These are phyloP conservation scores for Pterostichus niger DNA, from an alignment of 2,888 invertebrate genomes.

Conservation along the genomic window DNA sequence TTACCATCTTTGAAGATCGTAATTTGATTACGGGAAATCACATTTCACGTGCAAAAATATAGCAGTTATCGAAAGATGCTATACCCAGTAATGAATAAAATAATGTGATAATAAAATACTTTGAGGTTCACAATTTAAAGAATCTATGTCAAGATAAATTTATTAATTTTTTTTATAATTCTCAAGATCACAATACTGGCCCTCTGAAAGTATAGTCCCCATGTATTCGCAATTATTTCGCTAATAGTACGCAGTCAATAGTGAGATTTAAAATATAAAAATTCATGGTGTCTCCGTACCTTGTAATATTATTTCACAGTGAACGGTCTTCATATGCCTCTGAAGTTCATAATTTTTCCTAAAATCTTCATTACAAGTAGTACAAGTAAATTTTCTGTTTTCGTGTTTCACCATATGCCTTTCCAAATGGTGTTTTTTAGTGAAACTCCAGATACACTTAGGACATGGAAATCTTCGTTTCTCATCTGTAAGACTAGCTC, in stretches of 20 bases:
- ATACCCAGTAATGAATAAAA: too few species aligned
- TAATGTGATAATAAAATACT: too few species aligned
- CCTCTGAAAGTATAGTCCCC: neutral
- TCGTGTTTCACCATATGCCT: conserved; percentile 60
- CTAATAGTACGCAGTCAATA: conserved; percentile 9
- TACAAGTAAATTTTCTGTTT: conserved; percentile 41
- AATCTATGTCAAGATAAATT: neutral
- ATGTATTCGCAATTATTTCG: neutral
- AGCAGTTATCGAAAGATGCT: too few species aligned
- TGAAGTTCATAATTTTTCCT: conserved; percentile 56
- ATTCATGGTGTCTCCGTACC: conserved; percentile 9
- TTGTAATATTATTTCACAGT: neutral
- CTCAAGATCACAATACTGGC: neutral
- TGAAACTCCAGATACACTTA: conserved; percentile 57
- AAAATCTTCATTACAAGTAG: conserved; percentile 44
- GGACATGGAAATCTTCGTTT: conserved; percentile 53
- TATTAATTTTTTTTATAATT: neutral
- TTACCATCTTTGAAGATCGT: too few species aligned
- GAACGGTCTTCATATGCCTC: conserved; percentile 42
- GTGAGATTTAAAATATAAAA: conserved; percentile 6
- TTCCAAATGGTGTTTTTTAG: conserved; percentile 61
- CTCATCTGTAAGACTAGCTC: conserved; percentile 55
- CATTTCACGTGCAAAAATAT: too few species aligned
- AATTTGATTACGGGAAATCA: too few species aligned
- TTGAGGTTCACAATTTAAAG: too few species aligned